phyloP scores from a whole-genome alignment of 2,888 invertebrate genomes.

The Oligia fasciuncula region DNA sequence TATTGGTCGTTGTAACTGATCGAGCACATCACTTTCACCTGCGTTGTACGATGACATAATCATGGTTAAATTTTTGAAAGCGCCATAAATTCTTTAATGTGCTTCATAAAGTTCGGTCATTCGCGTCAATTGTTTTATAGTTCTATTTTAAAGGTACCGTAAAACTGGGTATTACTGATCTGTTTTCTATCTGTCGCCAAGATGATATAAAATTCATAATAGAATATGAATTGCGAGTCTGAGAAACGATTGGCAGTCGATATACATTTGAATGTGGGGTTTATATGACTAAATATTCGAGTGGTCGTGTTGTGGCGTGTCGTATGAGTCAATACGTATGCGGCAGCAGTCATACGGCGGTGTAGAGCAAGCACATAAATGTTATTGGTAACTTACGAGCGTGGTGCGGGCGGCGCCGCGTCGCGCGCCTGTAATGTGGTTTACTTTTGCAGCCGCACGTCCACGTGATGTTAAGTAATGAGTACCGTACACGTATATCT shows the following conservation, averaged over 20 bases:
- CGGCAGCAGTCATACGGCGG: conserved; percentile 42
- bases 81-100: conserved; percentile 49
- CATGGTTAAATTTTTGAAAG: conserved; percentile 51
- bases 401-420: conserved; percentile 46
- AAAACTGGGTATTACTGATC: conserved; percentile 32
- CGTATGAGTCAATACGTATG: conserved; percentile 59
- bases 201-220: conserved; percentile 28
- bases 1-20: conserved; percentile 75
- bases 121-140: conserved; percentile 60
- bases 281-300: conserved; percentile 50
- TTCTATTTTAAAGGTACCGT: conserved; percentile 44
- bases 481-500: conserved; percentile 49
- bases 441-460: conserved; percentile 72
- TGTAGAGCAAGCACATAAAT: conserved; percentile 66
- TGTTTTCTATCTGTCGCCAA: conserved; percentile 34
- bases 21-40: conserved; percentile 70
- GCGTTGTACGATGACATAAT: conserved; percentile 56
- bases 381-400: conserved; percentile 61
- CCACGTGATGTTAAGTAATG: conserved; percentile 69
- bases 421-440: conserved; percentile 63
- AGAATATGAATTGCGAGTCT: conserved; percentile 18
- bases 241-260: conserved; percentile 31
- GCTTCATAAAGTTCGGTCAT: conserved; percentile 44
- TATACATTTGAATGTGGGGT: conserved; percentile 30
- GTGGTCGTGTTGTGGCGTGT: conserved; percentile 45